These are phyloP conservation scores for Amniataba percoides DNA, from an alignment of 2,797 vertebrate species.

Conservation along the genomic window DNA sequence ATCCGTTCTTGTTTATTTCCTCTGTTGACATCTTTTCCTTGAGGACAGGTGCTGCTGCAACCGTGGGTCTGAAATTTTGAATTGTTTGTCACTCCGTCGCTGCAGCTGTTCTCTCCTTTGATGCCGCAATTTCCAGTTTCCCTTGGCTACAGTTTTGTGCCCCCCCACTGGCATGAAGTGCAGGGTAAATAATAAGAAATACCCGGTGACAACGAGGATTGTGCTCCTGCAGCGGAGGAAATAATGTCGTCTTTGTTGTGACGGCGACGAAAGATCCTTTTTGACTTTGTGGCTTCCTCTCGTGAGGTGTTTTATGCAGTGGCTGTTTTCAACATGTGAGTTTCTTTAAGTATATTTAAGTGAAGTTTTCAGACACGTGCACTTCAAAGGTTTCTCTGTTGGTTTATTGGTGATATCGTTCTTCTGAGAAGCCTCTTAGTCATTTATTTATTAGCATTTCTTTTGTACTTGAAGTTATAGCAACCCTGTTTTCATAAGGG, in stretches of 20 bases:
- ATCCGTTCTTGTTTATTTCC: not conserved
- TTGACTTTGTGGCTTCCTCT: not conserved
- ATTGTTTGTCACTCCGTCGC: conserved; percentile 24
- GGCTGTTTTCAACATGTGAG: not conserved
- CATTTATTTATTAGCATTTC: not conserved
- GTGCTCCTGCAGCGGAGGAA: not conserved
- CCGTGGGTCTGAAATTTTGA: conserved; percentile 25
- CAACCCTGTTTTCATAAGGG: not conserved
- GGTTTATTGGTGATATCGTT: not conserved
- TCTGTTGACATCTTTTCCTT: not conserved
- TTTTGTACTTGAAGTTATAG: not conserved
- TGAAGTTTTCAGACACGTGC: not conserved
- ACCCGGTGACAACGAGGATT: not conserved
- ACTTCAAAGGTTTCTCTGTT: conserved; percentile 4
- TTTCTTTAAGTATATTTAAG: not conserved
- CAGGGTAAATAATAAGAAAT: conserved; percentile 28
- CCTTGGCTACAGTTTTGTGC: conserved; percentile 38
- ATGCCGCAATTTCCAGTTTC: conserved; percentile 40
- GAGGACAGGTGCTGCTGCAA: conserved; percentile 3
- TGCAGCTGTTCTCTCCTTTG: conserved; percentile 25
- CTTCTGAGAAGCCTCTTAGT: not conserved
- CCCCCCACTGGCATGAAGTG: conserved; percentile 29
- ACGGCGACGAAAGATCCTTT: conserved; percentile 11
- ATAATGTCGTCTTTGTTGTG: not conserved
- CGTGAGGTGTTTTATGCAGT: not conserved